These are phyloP conservation scores for Ciconia stormi DNA, from an alignment of 2,113 vertebrate genomes.

Conservation along the genomic window DNA sequence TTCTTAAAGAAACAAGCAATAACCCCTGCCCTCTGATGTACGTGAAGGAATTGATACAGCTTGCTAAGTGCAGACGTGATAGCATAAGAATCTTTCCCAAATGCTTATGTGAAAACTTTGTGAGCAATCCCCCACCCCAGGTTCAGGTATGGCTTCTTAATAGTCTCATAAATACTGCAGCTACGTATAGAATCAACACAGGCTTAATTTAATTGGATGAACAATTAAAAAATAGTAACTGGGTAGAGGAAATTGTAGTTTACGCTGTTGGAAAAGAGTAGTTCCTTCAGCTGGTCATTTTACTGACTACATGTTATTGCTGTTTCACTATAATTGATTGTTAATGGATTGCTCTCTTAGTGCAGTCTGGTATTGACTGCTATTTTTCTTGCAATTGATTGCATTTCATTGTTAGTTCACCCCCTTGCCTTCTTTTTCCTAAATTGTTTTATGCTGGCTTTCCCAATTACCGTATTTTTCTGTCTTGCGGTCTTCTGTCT, in stretches of 20 bases:
- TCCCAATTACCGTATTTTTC: background rate
- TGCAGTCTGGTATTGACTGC: constrained; percentile 4
- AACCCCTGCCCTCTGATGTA: background rate
- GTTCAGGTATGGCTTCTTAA: background rate
- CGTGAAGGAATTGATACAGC: rapidly evolving
- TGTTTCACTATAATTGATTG: constrained; percentile 6
- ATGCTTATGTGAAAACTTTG: background rate
- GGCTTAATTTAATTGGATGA: background rate
- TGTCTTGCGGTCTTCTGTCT: background rate
- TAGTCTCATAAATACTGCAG: background rate
- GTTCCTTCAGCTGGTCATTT: background rate
- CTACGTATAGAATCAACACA: background rate
- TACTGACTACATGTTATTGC: background rate
- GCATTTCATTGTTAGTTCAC: background rate
- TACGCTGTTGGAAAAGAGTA: background rate
- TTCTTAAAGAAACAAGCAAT: background rate
- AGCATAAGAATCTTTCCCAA: background rate
- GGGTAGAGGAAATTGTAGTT: background rate
- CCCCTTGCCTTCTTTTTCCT: background rate
- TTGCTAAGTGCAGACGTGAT: background rate
- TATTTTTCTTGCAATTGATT: constrained; percentile 21
- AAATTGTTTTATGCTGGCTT: background rate
- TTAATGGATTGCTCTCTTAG: background rate
- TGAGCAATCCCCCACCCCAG: background rate
- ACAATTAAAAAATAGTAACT: background rate